These are phyloP conservation scores for Nemotelus pantherinus DNA, from an alignment of 2,888 invertebrate genomes.

Conservation along the genomic window DNA sequence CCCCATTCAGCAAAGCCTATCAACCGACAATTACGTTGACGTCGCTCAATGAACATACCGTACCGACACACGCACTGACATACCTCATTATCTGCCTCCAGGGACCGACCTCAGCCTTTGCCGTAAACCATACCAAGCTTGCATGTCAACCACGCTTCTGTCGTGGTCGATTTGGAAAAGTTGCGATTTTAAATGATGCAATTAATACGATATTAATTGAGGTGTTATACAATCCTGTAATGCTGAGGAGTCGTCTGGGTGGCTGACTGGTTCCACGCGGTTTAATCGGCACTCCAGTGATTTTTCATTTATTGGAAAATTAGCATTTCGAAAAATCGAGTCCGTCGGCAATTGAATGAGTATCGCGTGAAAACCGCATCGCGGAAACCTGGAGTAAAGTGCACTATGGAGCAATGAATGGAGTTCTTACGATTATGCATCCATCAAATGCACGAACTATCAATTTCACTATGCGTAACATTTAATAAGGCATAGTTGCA, in stretches of 20 bases:
- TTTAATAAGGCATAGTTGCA: conserved; percentile 39
- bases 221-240: conserved; percentile 34
- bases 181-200: conserved; percentile 36
- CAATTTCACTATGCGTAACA: conserved; percentile 32
- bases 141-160: neutral
- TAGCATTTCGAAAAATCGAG: conserved; percentile 33
- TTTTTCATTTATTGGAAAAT: conserved; percentile 35
- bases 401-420: too few relatives aligned
- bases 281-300: conserved; percentile 14
- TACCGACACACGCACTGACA: neutral
- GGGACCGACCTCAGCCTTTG: conserved; percentile 17
- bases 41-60: neutral
- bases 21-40: conserved; percentile 4
- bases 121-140: neutral
- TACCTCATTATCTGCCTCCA: neutral
- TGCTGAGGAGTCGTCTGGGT: neutral
- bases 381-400: neutral
- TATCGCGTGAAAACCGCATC: neutral
- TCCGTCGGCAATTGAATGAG: neutral
- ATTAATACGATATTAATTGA: conserved; percentile 41
- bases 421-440: neutral
- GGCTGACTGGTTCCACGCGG: conserved; percentile 22
- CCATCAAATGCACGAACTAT: conserved; percentile 14
- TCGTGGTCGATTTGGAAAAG: neutral
- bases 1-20: conserved; percentile 4